Conservation (phyloP, 2,797 vertebrate species). For the Phoxinus dragarum region DNA sequence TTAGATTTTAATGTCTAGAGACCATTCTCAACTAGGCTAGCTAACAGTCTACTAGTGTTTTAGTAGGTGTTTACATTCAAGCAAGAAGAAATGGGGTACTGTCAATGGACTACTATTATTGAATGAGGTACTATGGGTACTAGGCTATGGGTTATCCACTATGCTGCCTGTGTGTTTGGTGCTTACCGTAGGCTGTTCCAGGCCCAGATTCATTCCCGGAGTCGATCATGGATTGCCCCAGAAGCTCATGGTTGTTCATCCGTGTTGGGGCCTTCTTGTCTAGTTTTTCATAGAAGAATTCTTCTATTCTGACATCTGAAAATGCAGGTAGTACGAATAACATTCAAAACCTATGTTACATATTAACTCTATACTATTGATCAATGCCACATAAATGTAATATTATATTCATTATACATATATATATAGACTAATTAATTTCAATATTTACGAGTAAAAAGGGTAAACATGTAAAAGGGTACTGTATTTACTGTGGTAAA, state of each 20-base stretch:
- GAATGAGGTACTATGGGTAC: not conserved
- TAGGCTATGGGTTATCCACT: not conserved
- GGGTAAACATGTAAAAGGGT: too few species aligned
- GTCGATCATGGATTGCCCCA: slow-evolving; percentile 95
- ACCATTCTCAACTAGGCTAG: not conserved
- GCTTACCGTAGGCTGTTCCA: slow-evolving; percentile 94
- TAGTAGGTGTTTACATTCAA: not conserved
- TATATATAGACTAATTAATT: not conserved
- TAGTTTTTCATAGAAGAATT: slow-evolving; percentile 97
- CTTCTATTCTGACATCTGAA: slow-evolving; percentile 96
- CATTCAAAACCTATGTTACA: not conserved
- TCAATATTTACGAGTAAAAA: not conserved
- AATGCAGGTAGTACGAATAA: slow-evolving; percentile 46
- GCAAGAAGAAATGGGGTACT: not conserved
- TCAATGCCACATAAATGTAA: not conserved
- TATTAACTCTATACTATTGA: not conserved
- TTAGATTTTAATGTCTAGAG: not conserved
- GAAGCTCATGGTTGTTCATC: slow-evolving; percentile 93
- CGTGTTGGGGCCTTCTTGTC: slow-evolving; percentile 95
- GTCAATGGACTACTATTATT: not conserved
- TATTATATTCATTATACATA: too few species aligned
- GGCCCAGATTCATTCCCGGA: slow-evolving; percentile 95
- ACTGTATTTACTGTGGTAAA: not conserved
- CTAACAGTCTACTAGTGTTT: not conserved
- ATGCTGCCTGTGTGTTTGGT: not conserved